Evolutionary conservation across 2,888 invertebrate genomes (phyloP), one percentile per base, ranked within the genome.

Genomic region (Hartigia nigra): DNA sequence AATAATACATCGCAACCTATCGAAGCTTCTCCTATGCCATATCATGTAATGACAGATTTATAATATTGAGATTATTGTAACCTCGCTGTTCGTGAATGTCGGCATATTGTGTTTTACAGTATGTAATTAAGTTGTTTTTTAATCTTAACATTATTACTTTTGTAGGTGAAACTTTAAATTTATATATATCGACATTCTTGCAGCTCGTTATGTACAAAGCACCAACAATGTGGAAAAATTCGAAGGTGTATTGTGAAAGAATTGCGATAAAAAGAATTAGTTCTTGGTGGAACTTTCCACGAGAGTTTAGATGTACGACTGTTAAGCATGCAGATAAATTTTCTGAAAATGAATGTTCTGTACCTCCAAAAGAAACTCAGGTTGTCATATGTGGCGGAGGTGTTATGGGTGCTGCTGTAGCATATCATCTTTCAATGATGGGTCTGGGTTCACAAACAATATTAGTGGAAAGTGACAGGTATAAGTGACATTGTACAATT

Each of bases 331-430:
- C 14, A 74, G 31, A 74, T 69, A 12, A 74, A 14, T 77, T 72
- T 11, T 14, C 23, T 3, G 75, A 75, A 34, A 70, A 70, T 70
- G 31, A 55, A 3, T 23, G 2, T 75, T 77, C 84, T 70, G 76
- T 81, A 69, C 91, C 92, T 80, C 95, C 95, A 9, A 89, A 90
- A 74, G 92, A 94, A 87, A 93, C 95, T 0, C 94, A 94, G 87
- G 97, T 97, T 74, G 96, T 97, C 74, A 95, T 98, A 88, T 98
- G 98, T 91, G 98, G 98, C 4, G 98, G 98, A 31, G 98, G 98
- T 35, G 95, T 98, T 74, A 96, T 97, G 94, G 98, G 98, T 5
- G 96, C 97, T 12, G 96, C 98, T 3, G 97, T 98, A 12, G 98
- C 98, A 14, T 98, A 98, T 91, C 97, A 98, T 91, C 92, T 98